A percentile compares a stretch with the other conserved stretches of the same genome.
phyloP scores from a whole-genome alignment of 2,797 vertebrate genomes.

The Myiotriccus ornatus region DNA sequence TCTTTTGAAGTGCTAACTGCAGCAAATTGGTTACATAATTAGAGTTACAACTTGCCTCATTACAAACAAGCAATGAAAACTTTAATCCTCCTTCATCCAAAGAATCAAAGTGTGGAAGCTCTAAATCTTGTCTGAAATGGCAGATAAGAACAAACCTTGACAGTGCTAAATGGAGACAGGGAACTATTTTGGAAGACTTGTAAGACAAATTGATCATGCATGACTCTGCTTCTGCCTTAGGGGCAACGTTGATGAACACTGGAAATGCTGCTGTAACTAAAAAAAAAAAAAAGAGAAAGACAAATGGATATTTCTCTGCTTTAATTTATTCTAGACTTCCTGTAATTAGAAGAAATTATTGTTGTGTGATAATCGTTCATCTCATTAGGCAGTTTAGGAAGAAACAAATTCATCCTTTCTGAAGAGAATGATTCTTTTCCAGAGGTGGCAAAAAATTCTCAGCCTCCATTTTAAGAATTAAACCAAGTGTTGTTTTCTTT shows the following conservation, averaged over 20 bases:
- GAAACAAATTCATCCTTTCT: slow-evolving; percentile 23
- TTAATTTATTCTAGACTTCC: slow-evolving; percentile 35
- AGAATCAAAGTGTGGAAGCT: slow-evolving; percentile 31
- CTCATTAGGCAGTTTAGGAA: slow-evolving; percentile 29
- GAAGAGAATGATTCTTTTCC: not conserved
- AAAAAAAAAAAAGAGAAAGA: not conserved
- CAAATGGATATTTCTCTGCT: slow-evolving; percentile 26
- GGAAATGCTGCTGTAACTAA: slow-evolving; percentile 6
- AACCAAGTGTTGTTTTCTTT: not conserved
- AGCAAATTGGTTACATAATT: slow-evolving; percentile 2
- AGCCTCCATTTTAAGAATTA: not conserved
- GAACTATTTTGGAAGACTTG: slow-evolving; percentile 43
- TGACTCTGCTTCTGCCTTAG: slow-evolving; percentile 21
- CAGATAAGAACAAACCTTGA: slow-evolving; percentile 55
- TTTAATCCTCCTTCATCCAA: slow-evolving; percentile 13
- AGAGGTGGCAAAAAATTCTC: not conserved
- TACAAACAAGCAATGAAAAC: slow-evolving; percentile 30
- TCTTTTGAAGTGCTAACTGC: slow-evolving; percentile 37
- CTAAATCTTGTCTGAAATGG: slow-evolving; percentile 48
- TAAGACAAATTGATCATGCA: slow-evolving; percentile 59
- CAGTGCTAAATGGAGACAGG: slow-evolving; percentile 45
- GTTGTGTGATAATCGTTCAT: not conserved
- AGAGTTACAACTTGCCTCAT: slow-evolving; percentile 22
- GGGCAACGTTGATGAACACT: slow-evolving; percentile 10
- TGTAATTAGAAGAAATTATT: slow-evolving; percentile 54